Evolutionary conservation across 2,113 vertebrate species (phyloP).

Genomic region (Sinocyclocheilus anshuiensis): DNA sequence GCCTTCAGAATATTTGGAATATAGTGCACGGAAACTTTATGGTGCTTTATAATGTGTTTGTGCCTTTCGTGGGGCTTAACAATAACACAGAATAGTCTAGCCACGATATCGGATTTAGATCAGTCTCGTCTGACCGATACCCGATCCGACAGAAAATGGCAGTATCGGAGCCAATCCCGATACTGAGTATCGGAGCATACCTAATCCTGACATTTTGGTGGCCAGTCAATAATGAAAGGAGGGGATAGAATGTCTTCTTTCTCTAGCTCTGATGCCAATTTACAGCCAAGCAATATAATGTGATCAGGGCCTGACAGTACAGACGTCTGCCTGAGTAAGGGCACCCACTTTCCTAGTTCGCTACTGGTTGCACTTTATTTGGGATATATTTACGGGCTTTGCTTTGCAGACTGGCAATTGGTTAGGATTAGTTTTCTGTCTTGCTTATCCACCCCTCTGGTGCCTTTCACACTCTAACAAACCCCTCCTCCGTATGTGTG

Average conservation of each 20-base stretch:
- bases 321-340: constrained; percentile 4
- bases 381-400: constrained; percentile 51
- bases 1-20: no score
- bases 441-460: neutral
- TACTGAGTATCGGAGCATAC: no score
- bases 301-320: constrained; percentile 51
- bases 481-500: neutral
- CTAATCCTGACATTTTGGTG: neutral
- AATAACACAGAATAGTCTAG: no score
- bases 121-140: no score
- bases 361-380: constrained; percentile 53
- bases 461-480: neutral
- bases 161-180: no score
- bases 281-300: constrained; percentile 54
- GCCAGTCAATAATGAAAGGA: constrained; percentile 46
- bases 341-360: constrained; percentile 26
- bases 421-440: constrained; percentile 27
- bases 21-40: no score
- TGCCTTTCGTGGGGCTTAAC: no score
- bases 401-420: constrained; percentile 26
- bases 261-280: constrained; percentile 49
- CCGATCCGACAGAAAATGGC: no score
- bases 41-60: no score
- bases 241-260: constrained; percentile 51
- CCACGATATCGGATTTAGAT: no score